phyloP scores from a whole-genome alignment of 1,140 invertebrate genomes.

The Drosophila subpulchrella region DNA sequence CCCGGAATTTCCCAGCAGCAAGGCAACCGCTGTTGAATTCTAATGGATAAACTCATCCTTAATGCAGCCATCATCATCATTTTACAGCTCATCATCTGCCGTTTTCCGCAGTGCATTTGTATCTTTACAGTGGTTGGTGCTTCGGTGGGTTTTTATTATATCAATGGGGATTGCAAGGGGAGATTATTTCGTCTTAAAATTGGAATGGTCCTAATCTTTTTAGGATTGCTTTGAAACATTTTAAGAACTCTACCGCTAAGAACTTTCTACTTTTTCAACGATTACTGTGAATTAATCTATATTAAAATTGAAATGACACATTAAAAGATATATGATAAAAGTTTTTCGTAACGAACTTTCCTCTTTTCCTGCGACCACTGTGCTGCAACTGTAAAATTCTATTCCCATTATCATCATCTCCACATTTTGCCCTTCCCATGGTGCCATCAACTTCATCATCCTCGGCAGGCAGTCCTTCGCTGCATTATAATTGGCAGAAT shows the following conservation, averaged over 20 bases:
- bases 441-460: constrained; percentile 3
- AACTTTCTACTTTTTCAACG: no score
- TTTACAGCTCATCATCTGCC: constrained; percentile 15
- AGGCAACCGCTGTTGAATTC: constrained; percentile 32
- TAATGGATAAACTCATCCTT: constrained; percentile 32
- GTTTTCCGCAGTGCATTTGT: neutral
- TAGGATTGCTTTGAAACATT: no score
- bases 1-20: neutral
- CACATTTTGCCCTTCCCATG: neutral
- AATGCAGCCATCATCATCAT: constrained; percentile 26
- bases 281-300: no score
- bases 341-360: neutral
- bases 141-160: neutral
- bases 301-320: no score
- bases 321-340: no score
- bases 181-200: no score
- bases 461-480: neutral
- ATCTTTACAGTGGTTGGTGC: neutral
- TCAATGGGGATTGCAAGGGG: neutral
- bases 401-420: constrained; percentile 14
- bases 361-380: neutral
- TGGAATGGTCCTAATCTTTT: no score
- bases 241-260: no score
- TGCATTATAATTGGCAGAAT: constrained; percentile 37
- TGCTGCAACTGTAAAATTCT: constrained; percentile 1